These are phyloP conservation scores for Oscheius sp. DNA, from an alignment of 2,888 invertebrate genomes.

Conservation along the genomic window DNA sequence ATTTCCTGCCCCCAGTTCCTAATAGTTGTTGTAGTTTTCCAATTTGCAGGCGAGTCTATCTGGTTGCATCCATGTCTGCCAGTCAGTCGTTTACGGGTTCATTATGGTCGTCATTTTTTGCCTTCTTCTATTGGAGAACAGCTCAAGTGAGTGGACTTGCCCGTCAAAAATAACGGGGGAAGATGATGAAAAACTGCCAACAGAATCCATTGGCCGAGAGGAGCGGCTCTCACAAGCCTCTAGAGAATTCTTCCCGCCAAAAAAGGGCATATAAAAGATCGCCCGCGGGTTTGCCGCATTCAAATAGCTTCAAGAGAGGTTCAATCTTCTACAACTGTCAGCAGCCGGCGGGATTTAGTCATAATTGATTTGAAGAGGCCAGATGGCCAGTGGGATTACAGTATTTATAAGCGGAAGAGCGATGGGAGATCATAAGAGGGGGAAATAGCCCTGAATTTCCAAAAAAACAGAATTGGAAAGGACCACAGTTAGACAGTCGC, in stretches of 20 bases:
- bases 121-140: conserved; percentile 53
- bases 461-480: not conserved
- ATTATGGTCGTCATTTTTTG: conserved; percentile 45
- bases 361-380: not conserved
- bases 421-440: no score
- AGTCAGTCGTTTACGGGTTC: conserved; percentile 44
- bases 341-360: not conserved
- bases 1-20: not conserved
- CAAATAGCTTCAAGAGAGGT: not conserved
- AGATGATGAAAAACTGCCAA: conserved; percentile 11
- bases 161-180: not conserved
- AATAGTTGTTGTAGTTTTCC: no score
- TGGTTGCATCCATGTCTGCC: conserved; percentile 68
- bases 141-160: conserved; percentile 49
- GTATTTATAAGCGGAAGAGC: not conserved
- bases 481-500: not conserved
- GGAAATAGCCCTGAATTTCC: not conserved
- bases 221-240: not conserved
- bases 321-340: not conserved
- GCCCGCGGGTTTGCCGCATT: not conserved
- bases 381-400: conserved; percentile 1
- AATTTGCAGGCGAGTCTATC: conserved; percentile 55
- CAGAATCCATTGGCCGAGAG: conserved; percentile 11
- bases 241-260: not conserved
- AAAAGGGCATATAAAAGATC: not conserved